Evolutionary conservation across 2,797 vertebrate genomes (phyloP).

Genomic region (Nyctalus aviator): DNA sequence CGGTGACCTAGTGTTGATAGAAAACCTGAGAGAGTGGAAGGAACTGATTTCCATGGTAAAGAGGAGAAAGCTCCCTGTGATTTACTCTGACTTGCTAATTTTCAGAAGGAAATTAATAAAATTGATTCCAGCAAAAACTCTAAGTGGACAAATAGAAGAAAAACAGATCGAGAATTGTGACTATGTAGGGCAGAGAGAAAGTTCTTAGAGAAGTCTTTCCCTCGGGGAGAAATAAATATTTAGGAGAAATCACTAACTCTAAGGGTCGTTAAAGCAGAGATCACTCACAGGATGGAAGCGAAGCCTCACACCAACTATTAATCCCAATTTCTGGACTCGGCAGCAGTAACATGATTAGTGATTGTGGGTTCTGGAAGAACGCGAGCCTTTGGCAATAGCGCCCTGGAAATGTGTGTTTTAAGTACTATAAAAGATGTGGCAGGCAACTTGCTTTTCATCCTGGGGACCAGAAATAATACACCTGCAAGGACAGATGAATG

Average conservation of each 20-base stretch:
- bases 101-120: slow-evolving; percentile 79
- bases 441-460: slow-evolving; percentile 84
- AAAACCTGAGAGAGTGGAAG: slow-evolving; percentile 12
- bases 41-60: not conserved
- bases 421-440: slow-evolving; percentile 86
- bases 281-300: slow-evolving; percentile 79
- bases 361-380: slow-evolving; percentile 86
- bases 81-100: slow-evolving; percentile 80
- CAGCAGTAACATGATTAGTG: slow-evolving; percentile 86
- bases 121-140: slow-evolving; percentile 77
- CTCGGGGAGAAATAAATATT: slow-evolving; percentile 82
- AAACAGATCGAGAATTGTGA: slow-evolving; percentile 77
- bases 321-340: slow-evolving; percentile 73
- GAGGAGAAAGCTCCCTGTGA: slow-evolving; percentile 58
- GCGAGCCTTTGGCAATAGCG: slow-evolving; percentile 80
- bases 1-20: not conserved
- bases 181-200: slow-evolving; percentile 70
- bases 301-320: slow-evolving; percentile 77
- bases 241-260: slow-evolving; percentile 83
- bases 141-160: slow-evolving; percentile 77
- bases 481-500: slow-evolving; percentile 88
- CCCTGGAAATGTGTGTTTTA: slow-evolving; percentile 85
- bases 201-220: slow-evolving; percentile 82
- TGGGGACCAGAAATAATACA: slow-evolving; percentile 89
- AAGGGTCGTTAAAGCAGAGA: slow-evolving; percentile 78